phyloP scores from a whole-genome alignment of 2,113 vertebrate genomes.

The Brachypodius melanocephalos region DNA sequence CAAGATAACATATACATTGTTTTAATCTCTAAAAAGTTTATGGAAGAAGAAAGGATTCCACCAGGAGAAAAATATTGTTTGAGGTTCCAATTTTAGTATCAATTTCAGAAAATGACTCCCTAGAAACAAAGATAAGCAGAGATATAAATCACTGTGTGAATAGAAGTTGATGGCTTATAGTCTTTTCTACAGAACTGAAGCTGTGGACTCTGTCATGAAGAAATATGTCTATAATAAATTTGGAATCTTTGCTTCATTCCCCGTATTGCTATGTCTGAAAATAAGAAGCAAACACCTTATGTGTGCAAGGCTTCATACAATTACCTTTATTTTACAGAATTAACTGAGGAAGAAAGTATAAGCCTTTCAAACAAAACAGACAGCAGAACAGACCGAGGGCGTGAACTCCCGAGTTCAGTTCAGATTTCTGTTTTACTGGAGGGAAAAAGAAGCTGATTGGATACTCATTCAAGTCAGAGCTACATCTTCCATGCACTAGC shows the following conservation, averaged over 20 bases:
- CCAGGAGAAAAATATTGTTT: neutral
- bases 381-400: neutral
- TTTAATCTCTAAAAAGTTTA: neutral
- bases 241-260: neutral
- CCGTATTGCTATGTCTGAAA: neutral
- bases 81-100: neutral
- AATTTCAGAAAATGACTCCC: neutral
- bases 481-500: neutral
- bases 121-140: slow-evolving; percentile 1
- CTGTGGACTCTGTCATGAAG: neutral
- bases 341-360: neutral
- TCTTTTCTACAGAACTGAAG: neutral
- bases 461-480: neutral
- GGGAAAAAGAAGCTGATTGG: neutral
- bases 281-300: neutral
- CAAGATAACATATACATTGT: neutral
- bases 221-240: slow-evolving; percentile 14
- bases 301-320: neutral
- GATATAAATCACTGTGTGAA: neutral
- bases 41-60: neutral
- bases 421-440: neutral
- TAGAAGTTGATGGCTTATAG: neutral
- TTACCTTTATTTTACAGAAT: neutral
- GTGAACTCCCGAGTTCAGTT: neutral
- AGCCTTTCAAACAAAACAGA: neutral